A percentile compares a stretch with the other conserved stretches of the same genome.
Conservation (phyloP, 2,797 vertebrate genomes). For the Diplodus puntazzo region DNA sequence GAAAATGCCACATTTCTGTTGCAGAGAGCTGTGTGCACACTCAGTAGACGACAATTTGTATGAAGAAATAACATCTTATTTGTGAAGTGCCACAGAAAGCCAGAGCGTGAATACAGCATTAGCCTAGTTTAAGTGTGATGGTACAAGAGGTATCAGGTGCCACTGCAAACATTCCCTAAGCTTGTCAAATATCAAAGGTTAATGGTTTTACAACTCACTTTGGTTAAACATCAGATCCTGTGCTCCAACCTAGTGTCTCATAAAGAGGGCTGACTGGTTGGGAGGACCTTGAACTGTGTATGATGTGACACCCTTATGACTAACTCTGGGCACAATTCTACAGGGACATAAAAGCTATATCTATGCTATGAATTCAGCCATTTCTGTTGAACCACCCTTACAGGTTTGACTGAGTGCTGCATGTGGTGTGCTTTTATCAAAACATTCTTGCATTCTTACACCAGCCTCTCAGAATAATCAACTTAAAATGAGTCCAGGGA, state of each 20-base stretch:
- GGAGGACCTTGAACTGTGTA: conserved; percentile 57
- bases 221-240: conserved; percentile 62
- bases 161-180: conserved; percentile 41
- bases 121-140: neutral
- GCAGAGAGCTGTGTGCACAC: neutral
- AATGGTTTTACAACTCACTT: conserved; percentile 70
- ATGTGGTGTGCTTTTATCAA: neutral
- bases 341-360: neutral
- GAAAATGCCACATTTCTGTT: too few species aligned
- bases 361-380: neutral
- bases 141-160: conserved; percentile 1
- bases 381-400: neutral
- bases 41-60: neutral
- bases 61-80: neutral
- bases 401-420: neutral
- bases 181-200: conserved; percentile 66
- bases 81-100: neutral
- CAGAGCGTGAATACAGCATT: neutral
- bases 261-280: conserved; percentile 14
- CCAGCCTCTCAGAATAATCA: conserved; percentile 19
- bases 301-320: conserved; percentile 23
- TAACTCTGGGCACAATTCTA: neutral
- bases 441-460: neutral
- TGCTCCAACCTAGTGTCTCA: conserved; percentile 18
- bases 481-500: neutral